Conservation (phyloP, 2,797 vertebrate genomes). For the Darevskia mixta region DNA sequence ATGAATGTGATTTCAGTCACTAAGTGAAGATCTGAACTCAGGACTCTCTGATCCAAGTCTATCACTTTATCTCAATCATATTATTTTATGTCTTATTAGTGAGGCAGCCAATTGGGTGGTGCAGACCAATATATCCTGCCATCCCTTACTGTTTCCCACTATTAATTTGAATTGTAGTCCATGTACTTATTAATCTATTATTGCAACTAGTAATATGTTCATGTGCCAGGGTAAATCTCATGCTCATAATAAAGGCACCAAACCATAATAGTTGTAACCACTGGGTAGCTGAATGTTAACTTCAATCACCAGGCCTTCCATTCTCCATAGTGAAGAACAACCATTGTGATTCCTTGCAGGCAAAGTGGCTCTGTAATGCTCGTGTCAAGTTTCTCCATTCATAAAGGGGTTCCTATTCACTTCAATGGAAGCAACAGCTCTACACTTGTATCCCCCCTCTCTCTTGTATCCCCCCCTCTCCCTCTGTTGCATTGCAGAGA, state of each 20-base stretch:
- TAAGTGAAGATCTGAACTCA: neutral
- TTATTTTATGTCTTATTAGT: constrained; percentile 10
- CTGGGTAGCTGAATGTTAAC: neutral
- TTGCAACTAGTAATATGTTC: constrained; percentile 18
- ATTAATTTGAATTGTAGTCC: neutral
- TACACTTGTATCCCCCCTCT: neutral
- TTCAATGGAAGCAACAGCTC: neutral
- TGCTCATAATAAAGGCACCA: constrained; percentile 10
- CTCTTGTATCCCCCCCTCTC: no score
- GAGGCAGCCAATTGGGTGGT: neutral
- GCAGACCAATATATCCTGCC: neutral
- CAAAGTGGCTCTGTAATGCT: neutral
- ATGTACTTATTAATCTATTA: neutral
- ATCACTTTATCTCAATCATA: neutral
- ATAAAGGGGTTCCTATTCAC: neutral
- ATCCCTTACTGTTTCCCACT: constrained; percentile 6
- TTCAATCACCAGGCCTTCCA: neutral
- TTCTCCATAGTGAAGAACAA: neutral
- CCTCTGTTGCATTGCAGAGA: neutral
- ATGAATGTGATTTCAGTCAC: neutral
- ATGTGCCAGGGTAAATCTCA: neutral
- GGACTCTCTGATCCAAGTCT: neutral
- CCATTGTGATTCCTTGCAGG: neutral
- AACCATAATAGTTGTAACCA: neutral
- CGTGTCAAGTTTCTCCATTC: neutral